These are phyloP conservation scores for Slavum lentiscoides DNA, from an alignment of 2,888 invertebrate genomes.

Conservation along the genomic window DNA sequence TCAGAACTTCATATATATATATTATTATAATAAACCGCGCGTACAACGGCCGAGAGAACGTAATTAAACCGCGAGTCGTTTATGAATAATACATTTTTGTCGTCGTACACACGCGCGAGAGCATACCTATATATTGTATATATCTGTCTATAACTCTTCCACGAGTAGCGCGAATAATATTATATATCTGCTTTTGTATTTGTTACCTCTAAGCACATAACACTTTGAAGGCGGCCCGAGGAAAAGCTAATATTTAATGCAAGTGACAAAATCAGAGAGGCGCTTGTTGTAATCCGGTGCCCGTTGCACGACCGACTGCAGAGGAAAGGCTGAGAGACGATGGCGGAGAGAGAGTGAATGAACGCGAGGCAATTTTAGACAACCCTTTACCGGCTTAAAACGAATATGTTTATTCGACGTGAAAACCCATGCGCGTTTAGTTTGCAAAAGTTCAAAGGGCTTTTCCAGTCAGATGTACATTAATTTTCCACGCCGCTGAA, in stretches of 20 bases:
- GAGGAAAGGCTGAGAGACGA: too few relatives aligned
- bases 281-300: too few relatives aligned
- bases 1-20: too few relatives aligned
- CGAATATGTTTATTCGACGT: constrained; percentile 52
- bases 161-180: neutral
- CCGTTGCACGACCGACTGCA: neutral
- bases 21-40: too few relatives aligned
- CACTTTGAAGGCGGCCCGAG: constrained; percentile 29
- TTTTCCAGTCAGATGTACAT: constrained; percentile 53
- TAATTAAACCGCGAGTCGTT: constrained; percentile 1
- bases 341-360: neutral
- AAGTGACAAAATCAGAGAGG: constrained; percentile 46
- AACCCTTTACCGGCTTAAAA: constrained; percentile 52
- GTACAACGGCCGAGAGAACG: neutral
- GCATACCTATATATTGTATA: neutral
- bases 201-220: constrained; percentile 24
- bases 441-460: constrained; percentile 53
- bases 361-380: constrained; percentile 47
- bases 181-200: constrained; percentile 14
- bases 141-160: neutral
- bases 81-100: neutral
- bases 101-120: neutral
- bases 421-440: constrained; percentile 50
- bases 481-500: constrained; percentile 53
- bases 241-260: constrained; percentile 52